Base-by-base conservation (phyloP, 2,797 vertebrate species). In the Sebastes minor region DNA sequence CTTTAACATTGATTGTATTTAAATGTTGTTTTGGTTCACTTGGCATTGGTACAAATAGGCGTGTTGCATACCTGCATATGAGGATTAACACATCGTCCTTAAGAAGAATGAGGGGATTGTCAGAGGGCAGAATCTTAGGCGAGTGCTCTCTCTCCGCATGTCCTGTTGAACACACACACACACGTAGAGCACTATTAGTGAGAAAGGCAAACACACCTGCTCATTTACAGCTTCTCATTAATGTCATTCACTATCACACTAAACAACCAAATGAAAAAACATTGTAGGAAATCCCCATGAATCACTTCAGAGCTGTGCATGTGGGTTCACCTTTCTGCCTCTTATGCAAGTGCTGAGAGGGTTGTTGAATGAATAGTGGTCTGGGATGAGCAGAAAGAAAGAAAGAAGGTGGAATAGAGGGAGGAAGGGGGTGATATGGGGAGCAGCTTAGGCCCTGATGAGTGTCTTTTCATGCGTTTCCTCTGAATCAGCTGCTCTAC, bases 51-150 rank as follows among this genome's bases (percentile, higher is more conserved):
- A 33, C 14, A 42, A 70, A 65, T 25, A 8, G 35, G 20, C 62
- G 49, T 75, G 71, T 71, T 66, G 76, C 87, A 33, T 94, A 96
- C 96, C 94, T 95, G 96, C 96, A 97, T 35, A 6, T 85, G 76
- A 97, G 93, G 55, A 1, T 89, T 71, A 97, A 88, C 1, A 18
- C 52, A 18, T 56, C 80, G n/a, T 88, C 88, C 55, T 81, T 87
- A 11, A 88, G 87, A 78, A 72, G 79, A 76, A 94, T 5, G 32
- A 90, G 80, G 46, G 90, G 83, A 63, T 90, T 82, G 6, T 53
- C 38, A 16, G 85, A 12, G 2, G 93, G 93, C 35, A 35, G 49
- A 83, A 95, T 92, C 80, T 77, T 89, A 1, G 91, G 94, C 2
- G 61, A 32, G 28, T 30, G 75, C 4, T 57, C 64, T 67, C 18